Base-by-base conservation (phyloP, 2,797 vertebrate species). In the Phoebastria nigripes region DNA sequence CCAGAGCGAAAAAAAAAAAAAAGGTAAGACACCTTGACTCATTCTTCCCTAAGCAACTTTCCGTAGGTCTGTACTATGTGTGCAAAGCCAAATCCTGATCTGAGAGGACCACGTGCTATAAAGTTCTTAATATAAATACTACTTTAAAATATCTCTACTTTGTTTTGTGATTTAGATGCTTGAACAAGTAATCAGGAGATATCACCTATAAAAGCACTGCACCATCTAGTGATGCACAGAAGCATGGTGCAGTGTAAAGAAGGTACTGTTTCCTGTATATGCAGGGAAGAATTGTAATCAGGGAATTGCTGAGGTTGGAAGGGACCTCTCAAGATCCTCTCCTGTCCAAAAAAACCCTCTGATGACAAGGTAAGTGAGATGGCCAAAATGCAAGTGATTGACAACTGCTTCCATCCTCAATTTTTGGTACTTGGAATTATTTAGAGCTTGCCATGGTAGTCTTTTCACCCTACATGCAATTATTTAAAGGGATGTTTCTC, bases 221-320 rank as follows among this genome's bases (percentile, higher is more conserved):
- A 81, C 90, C 87, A 95, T 66, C 96, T 94, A 95, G 93, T 62
- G 93, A 85, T 82, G 65, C 79, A n/a, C 19, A 74, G 52, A 46
- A 58, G 21, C 24, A 59, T 10, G 49, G 47, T 71, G 25, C 4
- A 2, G 56, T 28, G 16, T 37, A 39, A 61, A 51, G 17, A 47
- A 47, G 19, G 29, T 46, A 24, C 42, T 41, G 7, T 29, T n/a
- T 85, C 59, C 70, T 67, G 8, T 31, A 16, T 8, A 24, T 12
- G 15, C 41, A 54, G 26, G 61, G 37, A 89, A 73, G 39, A 69
- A 62, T 2, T 66, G 39, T 35, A 56, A 69, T 37, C 7, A 4
- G 33, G 37, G 67, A 79, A 47, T 61, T 86, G 39, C 72, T 72
- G 51, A 93, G 58, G 49, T 12, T 79, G 52, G 15, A 76, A 28